Evolutionary conservation across 2,113 vertebrate genomes (phyloP), one percentile per base, ranked within the genome.

Genomic region (Deroptyus accipitrinus): DNA sequence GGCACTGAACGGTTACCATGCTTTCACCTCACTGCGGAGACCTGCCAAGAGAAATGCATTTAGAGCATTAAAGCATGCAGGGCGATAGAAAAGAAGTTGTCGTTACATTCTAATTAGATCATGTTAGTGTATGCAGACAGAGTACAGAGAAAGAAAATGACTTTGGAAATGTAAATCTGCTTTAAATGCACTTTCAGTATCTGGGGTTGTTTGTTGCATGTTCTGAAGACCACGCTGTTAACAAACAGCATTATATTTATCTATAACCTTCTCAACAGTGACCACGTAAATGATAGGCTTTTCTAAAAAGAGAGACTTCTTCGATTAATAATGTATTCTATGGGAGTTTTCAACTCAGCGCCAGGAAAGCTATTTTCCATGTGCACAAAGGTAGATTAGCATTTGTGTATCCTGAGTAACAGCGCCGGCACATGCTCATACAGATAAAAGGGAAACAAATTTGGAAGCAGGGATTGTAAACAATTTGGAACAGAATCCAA

Each of bases 361-460:
- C 89, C 94, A 78, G 35, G 88, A 97, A 97, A 63, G 74, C 91
- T 95, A 69, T 95, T 96, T 95, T 96, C 94, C 93, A 88, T 88
- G 90, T 94, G 91, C 92, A 96, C 19, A 79, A 90, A 97, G 95
- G 96, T 86, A 97, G 97, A 97, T 96, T 92, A 95, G 93, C 86
- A 69, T 74, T 96, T 96, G 91, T 84, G 95, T 94, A 86, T 69
- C 87, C 83, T 59, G 66, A 97, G 93, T 88, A 97, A 95, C 83
- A 68, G 87, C 77, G 68, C 91, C 76, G 33, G 73, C 93, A 96
- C 96, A 85, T 88, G 96, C 93, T 95, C 90, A 86, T 91, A 75
- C 83, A 96, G 96, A 97, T 96, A 97, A 97, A 97, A 95, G 33
- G 59, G 92, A 97, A 97, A 96, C 89, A 95, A 97, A 97, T 94